phyloP scores from a whole-genome alignment of 2,797 vertebrate genomes.

The Uromys caudimaculatus region DNA sequence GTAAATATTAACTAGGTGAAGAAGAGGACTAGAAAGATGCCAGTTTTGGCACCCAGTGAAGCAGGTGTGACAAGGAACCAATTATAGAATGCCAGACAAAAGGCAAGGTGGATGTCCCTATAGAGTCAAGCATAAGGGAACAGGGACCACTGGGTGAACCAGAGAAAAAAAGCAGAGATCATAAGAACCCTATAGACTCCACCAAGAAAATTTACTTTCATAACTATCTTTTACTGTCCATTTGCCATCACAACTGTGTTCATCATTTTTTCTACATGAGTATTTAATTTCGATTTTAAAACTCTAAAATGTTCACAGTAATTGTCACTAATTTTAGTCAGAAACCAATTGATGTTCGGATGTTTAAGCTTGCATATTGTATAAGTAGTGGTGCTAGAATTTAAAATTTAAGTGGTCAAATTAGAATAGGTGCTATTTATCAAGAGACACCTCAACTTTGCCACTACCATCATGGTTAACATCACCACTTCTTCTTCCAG shows the following conservation, averaged over 20 bases:
- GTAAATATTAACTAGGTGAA: conserved; percentile 62
- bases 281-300: background rate
- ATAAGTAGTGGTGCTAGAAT: background rate
- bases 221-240: background rate
- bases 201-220: background rate
- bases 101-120: background rate
- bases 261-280: background rate
- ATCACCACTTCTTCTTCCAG: background rate
- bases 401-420: background rate
- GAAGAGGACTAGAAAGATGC: background rate
- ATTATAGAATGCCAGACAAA: background rate
- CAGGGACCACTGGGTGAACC: background rate
- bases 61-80: background rate
- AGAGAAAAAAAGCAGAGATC: background rate
- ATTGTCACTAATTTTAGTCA: background rate
- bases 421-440: background rate
- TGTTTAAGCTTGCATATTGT: background rate
- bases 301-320: background rate
- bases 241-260: background rate
- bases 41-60: background rate
- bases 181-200: too few species aligned
- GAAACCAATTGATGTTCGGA: background rate
- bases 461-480: background rate
- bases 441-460: background rate
- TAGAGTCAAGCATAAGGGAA: background rate